Evolutionary conservation across 2,888 invertebrate genomes (phyloP).

Genomic region (Melikaiella ostensackeni): DNA sequence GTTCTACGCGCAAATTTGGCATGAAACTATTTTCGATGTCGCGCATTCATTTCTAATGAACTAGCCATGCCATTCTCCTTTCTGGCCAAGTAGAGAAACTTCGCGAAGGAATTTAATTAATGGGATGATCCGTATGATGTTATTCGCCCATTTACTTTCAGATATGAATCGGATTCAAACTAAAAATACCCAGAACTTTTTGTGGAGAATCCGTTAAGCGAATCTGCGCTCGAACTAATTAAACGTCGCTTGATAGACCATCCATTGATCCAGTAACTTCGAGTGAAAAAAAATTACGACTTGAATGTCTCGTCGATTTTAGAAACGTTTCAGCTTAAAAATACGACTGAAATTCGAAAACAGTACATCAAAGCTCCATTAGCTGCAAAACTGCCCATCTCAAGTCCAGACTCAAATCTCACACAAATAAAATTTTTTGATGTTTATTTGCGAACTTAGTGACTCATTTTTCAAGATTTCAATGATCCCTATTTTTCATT

Average conservation of each 20-base stretch:
- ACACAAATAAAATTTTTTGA: no score
- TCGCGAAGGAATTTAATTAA: constrained; percentile 73
- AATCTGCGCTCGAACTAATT: constrained; percentile 64
- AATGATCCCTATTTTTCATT: no score
- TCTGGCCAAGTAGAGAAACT: constrained; percentile 55
- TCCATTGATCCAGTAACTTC: neutral
- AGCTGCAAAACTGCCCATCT: no score
- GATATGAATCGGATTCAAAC: constrained; percentile 72
- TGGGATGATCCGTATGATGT: constrained; percentile 69
- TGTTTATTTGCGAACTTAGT: no score
- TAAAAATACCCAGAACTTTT: constrained; percentile 70
- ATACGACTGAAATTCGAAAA: no score
- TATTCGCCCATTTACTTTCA: constrained; percentile 62
- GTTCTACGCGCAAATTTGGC: constrained; percentile 63
- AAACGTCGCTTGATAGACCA: constrained; percentile 57
- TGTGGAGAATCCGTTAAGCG: constrained; percentile 60
- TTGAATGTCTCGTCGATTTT: no score
- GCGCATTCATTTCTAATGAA: constrained; percentile 65
- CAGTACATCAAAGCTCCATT: no score
- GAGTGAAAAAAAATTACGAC: no score
- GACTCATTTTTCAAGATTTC: no score
- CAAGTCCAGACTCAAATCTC: no score
- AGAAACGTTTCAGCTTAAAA: no score
- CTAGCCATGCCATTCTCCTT: constrained; percentile 50
- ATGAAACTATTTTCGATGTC: constrained; percentile 68